These are phyloP conservation scores for Sinocyclocheilus rhinocerous DNA, from an alignment of 2,113 vertebrate genomes.

Conservation along the genomic window DNA sequence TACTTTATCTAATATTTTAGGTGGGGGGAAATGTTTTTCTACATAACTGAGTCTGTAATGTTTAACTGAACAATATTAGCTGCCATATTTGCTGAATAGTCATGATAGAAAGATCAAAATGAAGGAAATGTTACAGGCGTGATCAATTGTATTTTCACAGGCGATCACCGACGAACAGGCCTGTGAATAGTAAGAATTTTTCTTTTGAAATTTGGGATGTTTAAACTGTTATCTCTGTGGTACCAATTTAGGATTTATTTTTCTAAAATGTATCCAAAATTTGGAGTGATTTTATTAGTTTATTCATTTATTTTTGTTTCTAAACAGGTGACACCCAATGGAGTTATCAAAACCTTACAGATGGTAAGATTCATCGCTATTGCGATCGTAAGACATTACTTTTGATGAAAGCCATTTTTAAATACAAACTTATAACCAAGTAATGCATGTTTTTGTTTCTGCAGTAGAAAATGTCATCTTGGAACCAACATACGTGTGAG, in stretches of 20 bases:
- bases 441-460: not conserved
- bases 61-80: not conserved
- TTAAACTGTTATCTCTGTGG: not conserved
- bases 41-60: not conserved
- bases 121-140: not conserved
- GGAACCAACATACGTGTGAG: conserved; percentile 60
- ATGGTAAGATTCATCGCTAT: not conserved
- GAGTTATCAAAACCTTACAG: conserved; percentile 48
- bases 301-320: not conserved
- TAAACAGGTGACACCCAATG: not conserved
- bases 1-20: not conserved
- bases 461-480: not conserved
- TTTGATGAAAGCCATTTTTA: not conserved
- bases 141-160: conserved; percentile 2
- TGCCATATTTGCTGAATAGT: not conserved
- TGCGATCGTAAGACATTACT: not conserved
- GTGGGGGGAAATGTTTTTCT: not conserved
- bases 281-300: not conserved
- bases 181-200: not conserved
- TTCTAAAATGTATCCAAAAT: not conserved
- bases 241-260: not conserved
- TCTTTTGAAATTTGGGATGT: not conserved
- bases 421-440: not conserved
- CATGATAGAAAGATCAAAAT: not conserved
- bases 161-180: not conserved